Conservation (phyloP, 2,113 vertebrate species). For the Papio anubis region DNA sequence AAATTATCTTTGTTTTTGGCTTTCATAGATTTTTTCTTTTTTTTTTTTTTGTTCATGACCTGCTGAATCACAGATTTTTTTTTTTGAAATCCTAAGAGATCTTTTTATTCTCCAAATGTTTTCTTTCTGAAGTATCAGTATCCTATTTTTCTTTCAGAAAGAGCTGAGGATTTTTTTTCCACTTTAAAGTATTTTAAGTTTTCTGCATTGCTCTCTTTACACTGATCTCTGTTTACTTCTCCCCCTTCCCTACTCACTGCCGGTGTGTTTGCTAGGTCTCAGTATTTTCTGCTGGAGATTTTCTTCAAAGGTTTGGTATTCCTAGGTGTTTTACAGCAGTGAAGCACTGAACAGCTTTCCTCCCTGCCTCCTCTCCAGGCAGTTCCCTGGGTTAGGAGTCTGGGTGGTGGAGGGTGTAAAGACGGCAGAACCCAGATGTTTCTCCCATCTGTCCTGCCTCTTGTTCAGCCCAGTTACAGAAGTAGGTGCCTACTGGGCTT, state of each 20-base stretch:
- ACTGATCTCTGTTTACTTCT: background rate
- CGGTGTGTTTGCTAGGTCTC: background rate
- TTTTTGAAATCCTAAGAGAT: background rate
- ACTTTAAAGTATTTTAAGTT: slow-evolving; percentile 20
- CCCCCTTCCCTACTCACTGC: too few relatives aligned
- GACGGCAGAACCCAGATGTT: background rate
- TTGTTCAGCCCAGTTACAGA: background rate
- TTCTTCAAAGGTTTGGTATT: background rate
- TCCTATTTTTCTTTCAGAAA: slow-evolving; percentile 35
- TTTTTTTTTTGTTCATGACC: too few relatives aligned
- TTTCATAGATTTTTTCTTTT: background rate
- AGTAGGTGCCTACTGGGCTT: background rate
- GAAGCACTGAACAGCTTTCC: background rate
- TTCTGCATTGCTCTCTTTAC: background rate
- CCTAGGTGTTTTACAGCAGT: background rate
- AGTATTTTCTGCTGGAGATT: background rate
- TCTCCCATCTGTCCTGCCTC: background rate
- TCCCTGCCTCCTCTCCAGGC: background rate
- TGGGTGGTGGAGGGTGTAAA: background rate
- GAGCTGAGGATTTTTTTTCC: background rate
- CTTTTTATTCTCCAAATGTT: background rate
- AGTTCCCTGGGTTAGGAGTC: background rate
- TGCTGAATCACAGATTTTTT: background rate
- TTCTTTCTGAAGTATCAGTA: background rate
- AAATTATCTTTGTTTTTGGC: background rate